Evolutionary conservation across 2,113 vertebrate species (phyloP), one percentile per base, ranked within the genome.

Genomic region (Cichladusa arquata): DNA sequence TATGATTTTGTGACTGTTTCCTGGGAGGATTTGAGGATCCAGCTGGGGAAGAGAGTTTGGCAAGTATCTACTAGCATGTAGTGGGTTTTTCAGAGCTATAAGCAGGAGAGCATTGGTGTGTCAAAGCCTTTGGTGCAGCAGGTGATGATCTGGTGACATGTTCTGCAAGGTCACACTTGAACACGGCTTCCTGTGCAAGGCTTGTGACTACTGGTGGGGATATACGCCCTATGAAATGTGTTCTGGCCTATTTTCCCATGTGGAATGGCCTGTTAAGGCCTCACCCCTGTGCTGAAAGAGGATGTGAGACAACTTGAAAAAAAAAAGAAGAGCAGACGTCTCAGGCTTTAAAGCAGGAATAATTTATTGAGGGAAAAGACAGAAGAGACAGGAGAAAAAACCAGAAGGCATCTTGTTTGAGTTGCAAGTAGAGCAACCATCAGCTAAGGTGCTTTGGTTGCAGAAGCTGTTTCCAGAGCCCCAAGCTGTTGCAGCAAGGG

Each of bases 381-480:
- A 15, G 5, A 54, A 36, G 7, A 24, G 5, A 9, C 4, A 44
- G 8, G 9, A 80, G 12, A 18, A 80, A 45, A 8, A 36, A 8
- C 14, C 8, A 7, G 29, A 40, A 48, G 14, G 5, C 3, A 50
- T 6, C 3, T 14, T 4, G 14, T 23, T 7, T 0, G 1, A 34
- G 9, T 4, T 14, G 6, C 15, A 28, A 28, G 34, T 19, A 19
- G 3, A 7, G 9, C 3, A 1, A 24, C 4, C 19, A 24, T n/a
- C 31, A 42, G 24, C 6, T 0, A 3, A 18, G 19, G 14, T 33
- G 29, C 19, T 16, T 44, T 54, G 29, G 5, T 42, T 14, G 6
- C 8, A 11, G 8, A 6, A 42, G 48, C 7, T 48, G 20, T 15
- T 22, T 36, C 11, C 58, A 40, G 11, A 38, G 25, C 25, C 48